Base-by-base conservation (phyloP, 1,140 invertebrate species). In the Brachionus sp. region DNA sequence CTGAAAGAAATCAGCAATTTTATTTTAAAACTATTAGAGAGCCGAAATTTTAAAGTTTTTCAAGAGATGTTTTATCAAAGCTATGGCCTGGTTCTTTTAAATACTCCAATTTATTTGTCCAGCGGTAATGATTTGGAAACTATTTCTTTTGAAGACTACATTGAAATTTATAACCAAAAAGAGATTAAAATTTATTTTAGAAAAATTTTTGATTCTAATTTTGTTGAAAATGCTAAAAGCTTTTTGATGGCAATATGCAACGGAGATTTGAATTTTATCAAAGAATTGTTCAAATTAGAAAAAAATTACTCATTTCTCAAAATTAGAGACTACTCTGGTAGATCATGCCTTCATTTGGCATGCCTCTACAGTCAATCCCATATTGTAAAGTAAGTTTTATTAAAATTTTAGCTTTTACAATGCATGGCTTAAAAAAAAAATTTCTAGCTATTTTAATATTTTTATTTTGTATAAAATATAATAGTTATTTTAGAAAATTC, bases 281-380 rank as follows among this genome's bases (percentile, higher is more conserved):
- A 82, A 82, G n/a, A 68, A 12, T 12, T 68, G 7, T 68, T 82
- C 7, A 46, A 53, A 42, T 2, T 3, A 39, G 57, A 82, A 3
- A 50, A 66, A 53, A 68, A 53, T 50, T 68, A 50, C 50, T 66
- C 23, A 16, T 35, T 68, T 12, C 16, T 68, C 1, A 35, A 29
- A 35, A 46, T 82, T 2, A 25, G 80, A 37, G 77, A 80, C 33
- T 80, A 62, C 25, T 23, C 6, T 12, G 80, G 80, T 13, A 44
- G 80, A 82, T 42, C 57, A 9, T 68, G 62, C 66, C 13, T 66
- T 4, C 80, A 82, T 82, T 82, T 82, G 42, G 80, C 80, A 7
- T 53, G 50, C 12, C 19, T 82, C 5, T 46, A 68, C 19, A 12
- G 16, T 25, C 53, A 62, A 35, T 33, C 37, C 0, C 35, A 64